These are phyloP conservation scores for Akabosia matsudoensis DNA, from an alignment of 1,140 invertebrate genomes.

Conservation along the genomic window DNA sequence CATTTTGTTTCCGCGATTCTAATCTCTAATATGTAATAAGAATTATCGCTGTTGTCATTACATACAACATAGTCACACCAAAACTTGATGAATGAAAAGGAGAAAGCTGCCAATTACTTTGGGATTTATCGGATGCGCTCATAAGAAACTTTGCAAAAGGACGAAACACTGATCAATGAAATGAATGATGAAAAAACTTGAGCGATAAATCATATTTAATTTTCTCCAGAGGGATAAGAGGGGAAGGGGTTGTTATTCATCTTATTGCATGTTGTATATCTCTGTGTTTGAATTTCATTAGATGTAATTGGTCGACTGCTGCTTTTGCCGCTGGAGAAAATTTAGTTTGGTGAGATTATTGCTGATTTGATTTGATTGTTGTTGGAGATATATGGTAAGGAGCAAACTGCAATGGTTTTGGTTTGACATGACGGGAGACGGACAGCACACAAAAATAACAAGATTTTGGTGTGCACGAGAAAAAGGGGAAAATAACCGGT, in stretches of 20 bases:
- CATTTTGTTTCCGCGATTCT: background rate
- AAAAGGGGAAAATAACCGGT: background rate
- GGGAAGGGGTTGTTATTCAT: background rate
- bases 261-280: background rate
- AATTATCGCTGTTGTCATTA: background rate
- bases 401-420: background rate
- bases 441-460: too few species aligned
- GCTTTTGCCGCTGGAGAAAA: background rate
- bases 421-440: background rate
- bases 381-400: background rate
- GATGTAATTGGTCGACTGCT: background rate
- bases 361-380: background rate
- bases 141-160: background rate
- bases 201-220: background rate
- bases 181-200: background rate
- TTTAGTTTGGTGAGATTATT: background rate
- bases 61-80: background rate
- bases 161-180: background rate
- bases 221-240: background rate
- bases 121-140: background rate
- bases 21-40: background rate
- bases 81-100: background rate
- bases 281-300: background rate
- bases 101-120: background rate
- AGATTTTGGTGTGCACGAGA: background rate